Evolutionary conservation across 2,888 invertebrate species (phyloP).

Genomic region (Orchesella flavescens): DNA sequence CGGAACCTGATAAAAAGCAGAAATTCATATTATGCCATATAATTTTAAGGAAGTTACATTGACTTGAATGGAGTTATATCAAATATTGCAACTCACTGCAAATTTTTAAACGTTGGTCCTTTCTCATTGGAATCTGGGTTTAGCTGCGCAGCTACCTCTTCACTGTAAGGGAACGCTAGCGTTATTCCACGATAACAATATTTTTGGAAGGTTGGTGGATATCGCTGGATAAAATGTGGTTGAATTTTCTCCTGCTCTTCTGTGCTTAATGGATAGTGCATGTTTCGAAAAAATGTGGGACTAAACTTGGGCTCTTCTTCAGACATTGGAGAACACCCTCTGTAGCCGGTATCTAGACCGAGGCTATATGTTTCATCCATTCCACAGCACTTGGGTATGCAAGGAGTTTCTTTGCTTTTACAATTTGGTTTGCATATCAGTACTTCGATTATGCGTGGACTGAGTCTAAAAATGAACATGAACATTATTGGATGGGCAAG

Average conservation of each 20-base stretch:
- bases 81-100: conserved; percentile 38
- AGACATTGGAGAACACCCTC: conserved; percentile 58
- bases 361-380: conserved; percentile 62
- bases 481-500: not conserved
- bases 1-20: conserved; percentile 45
- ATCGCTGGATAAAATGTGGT: conserved; percentile 63
- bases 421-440: conserved; percentile 65
- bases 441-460: conserved; percentile 64
- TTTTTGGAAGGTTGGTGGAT: conserved; percentile 63
- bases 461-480: conserved; percentile 44
- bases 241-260: conserved; percentile 48
- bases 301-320: conserved; percentile 55
- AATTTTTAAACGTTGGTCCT: conserved; percentile 59
- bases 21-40: too few relatives aligned
- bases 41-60: too few relatives aligned
- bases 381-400: conserved; percentile 64
- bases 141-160: conserved; percentile 51
- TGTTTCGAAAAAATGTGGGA: conserved; percentile 55
- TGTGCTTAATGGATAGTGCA: conserved; percentile 43
- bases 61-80: too few relatives aligned
- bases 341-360: conserved; percentile 52
- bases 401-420: conserved; percentile 58
- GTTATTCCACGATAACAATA: conserved; percentile 60
- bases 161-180: conserved; percentile 63
- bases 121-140: conserved; percentile 47